These are phyloP conservation scores for Antheraea yamamai DNA, from an alignment of 2,888 invertebrate genomes.

Conservation along the genomic window DNA sequence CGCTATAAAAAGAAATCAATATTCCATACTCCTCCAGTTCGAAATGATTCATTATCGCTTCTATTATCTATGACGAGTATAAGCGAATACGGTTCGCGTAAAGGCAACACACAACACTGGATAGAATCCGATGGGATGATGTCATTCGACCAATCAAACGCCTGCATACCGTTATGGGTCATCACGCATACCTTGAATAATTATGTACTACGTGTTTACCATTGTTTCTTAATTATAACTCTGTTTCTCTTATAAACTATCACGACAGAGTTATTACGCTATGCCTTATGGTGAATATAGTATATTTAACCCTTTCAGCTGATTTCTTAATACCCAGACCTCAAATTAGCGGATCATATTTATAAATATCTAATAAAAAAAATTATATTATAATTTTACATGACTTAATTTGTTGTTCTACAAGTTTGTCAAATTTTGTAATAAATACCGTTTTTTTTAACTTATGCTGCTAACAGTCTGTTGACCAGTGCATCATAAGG, in stretches of 20 bases:
- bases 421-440: too few relatives aligned
- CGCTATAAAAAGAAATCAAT: neutral
- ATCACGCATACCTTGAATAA: slow-evolving; percentile 3
- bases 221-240: slow-evolving; percentile 19
- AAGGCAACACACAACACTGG: neutral
- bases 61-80: neutral
- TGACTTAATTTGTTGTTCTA: too few relatives aligned
- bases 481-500: too few relatives aligned
- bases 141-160: slow-evolving; percentile 4
- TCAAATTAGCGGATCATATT: too few relatives aligned
- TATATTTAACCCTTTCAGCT: too few relatives aligned
- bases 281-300: too few relatives aligned
- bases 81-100: slow-evolving; percentile 3
- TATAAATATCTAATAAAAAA: too few relatives aligned
- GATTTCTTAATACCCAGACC: too few relatives aligned
- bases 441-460: too few relatives aligned
- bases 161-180: slow-evolving; percentile 4
- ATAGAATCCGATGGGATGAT: slow-evolving; percentile 11
- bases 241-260: neutral
- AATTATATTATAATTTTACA: too few relatives aligned
- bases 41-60: neutral
- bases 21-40: neutral
- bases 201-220: slow-evolving; percentile 8
- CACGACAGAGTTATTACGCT: too few relatives aligned
- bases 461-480: too few relatives aligned